Evolutionary conservation across 2,888 invertebrate species (phyloP).

Genomic region (Ormyrus nitidulus): DNA sequence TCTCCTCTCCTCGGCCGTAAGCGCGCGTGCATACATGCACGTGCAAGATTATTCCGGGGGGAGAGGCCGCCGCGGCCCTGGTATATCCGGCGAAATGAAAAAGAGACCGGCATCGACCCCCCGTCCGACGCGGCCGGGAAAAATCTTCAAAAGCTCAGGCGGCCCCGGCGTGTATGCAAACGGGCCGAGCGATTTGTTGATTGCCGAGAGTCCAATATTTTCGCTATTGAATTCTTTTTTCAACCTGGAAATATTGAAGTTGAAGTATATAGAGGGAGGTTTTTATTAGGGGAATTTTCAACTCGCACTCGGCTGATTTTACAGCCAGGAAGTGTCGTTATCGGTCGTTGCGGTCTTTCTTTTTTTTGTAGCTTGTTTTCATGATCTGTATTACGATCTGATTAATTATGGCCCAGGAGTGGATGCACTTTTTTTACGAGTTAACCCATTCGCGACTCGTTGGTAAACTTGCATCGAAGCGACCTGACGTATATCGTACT

Average conservation of each 20-base stretch:
- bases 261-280: too few relatives aligned
- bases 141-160: conserved; percentile 30
- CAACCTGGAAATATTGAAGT: too few relatives aligned
- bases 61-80: too few relatives aligned
- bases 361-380: too few relatives aligned
- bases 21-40: neutral
- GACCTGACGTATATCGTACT: neutral
- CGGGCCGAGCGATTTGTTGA: conserved; percentile 11
- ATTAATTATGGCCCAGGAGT: conserved; percentile 16
- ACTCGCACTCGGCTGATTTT: too few relatives aligned
- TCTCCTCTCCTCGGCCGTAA: neutral
- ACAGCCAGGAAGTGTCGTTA: too few relatives aligned
- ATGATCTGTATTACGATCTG: too few relatives aligned
- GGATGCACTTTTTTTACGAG: conserved; percentile 48
- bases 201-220: neutral
- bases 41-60: conserved; percentile 26
- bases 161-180: neutral
- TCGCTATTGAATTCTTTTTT: too few relatives aligned
- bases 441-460: neutral
- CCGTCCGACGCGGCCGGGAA: neutral
- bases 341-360: too few relatives aligned
- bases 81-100: conserved; percentile 39
- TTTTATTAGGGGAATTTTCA: too few relatives aligned
- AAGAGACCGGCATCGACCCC: neutral
- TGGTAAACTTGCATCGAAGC: conserved; percentile 13